Evolutionary conservation across 1,140 invertebrate genomes (phyloP), one percentile per base, ranked within the genome.

Genomic region (Andrena cerasifolii): DNA sequence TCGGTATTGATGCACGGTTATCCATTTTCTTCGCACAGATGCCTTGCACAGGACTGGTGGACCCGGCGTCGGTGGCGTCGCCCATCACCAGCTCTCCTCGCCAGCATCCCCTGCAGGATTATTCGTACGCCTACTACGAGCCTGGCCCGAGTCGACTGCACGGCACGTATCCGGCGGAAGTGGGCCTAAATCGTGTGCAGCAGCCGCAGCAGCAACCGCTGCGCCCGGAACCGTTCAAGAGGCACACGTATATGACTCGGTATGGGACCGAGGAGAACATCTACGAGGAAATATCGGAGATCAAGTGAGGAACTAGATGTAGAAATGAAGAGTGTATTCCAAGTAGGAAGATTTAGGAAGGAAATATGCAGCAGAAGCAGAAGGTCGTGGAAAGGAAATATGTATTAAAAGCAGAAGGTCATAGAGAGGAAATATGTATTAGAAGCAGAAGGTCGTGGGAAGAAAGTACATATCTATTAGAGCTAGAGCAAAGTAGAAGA

Each of bases 241-340:
- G 93, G 61, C 96, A 96, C 85, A 96, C 95, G 51, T 96, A 96
- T 84, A 94, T 96, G 28, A 96, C 96, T 7, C 93, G 95, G 75
- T 96, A 97, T 86, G 96, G 96, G 26, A 96, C 96, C 16, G 95
- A 96, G 89, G 96, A 97, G 92, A 97, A 97, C 89, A 97, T 97
- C 88, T 97, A 97, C 89, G 96, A 97, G 92, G 96, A 97, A 93
- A 97, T 97, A 85, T 96, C 92, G 1, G 93, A 94, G 68, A 92
- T 93, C 67, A 88, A 89, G 91, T 92, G 66, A 89, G 86, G n/a
- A 36, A 24, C 33, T 7, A 51, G 21, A 51, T 51, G 7, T n/a
- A 1, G 1, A 2, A n/a, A 3, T 49, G n/a, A n/a, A n/a, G n/a
- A n/a, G n/a, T n/a, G n/a, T n/a, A n/a, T n/a, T n/a, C n/a, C n/a